phyloP scores from a whole-genome alignment of 2,888 invertebrate genomes.

The Heliconius ismenius region DNA sequence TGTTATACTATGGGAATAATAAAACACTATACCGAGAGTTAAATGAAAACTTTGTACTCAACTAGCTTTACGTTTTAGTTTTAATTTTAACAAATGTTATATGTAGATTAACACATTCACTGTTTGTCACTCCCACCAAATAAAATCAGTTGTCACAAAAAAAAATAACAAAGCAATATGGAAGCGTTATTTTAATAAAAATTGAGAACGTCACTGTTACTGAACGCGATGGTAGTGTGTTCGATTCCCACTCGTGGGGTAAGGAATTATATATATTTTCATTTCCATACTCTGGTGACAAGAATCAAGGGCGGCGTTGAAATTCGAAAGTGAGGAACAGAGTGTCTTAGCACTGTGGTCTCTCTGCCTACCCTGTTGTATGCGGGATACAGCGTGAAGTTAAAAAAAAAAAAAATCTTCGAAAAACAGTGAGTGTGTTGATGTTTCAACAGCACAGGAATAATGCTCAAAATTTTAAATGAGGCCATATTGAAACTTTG shows the following conservation, averaged over 20 bases:
- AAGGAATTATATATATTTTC: not conserved
- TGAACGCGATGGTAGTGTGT: not conserved
- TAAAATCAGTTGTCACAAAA: conserved; percentile 52
- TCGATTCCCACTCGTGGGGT: not conserved
- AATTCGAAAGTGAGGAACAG: no score
- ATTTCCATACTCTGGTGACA: not conserved
- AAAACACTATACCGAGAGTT: conserved; percentile 39
- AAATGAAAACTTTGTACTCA: conserved; percentile 66
- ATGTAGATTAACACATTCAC: conserved; percentile 81
- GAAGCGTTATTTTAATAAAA: no score
- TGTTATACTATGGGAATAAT: not conserved
- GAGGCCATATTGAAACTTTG: conserved; percentile 68
- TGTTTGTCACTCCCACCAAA: conserved; percentile 78
- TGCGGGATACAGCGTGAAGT: not conserved
- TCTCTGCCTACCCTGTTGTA: not conserved
- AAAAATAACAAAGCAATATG: conserved; percentile 54
- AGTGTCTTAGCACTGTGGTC: not conserved
- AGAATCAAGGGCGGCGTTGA: not conserved
- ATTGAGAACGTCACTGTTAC: not conserved
- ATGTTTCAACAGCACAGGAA: conserved; percentile 72
- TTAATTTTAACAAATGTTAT: conserved; percentile 60
- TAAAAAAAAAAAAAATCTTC: no score
- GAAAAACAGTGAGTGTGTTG: conserved; percentile 80
- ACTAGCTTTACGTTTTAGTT: conserved; percentile 70
- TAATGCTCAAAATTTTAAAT: conserved; percentile 80